Evolutionary conservation across 2,888 invertebrate genomes (phyloP).

Genomic region (Ophioninae sp.): DNA sequence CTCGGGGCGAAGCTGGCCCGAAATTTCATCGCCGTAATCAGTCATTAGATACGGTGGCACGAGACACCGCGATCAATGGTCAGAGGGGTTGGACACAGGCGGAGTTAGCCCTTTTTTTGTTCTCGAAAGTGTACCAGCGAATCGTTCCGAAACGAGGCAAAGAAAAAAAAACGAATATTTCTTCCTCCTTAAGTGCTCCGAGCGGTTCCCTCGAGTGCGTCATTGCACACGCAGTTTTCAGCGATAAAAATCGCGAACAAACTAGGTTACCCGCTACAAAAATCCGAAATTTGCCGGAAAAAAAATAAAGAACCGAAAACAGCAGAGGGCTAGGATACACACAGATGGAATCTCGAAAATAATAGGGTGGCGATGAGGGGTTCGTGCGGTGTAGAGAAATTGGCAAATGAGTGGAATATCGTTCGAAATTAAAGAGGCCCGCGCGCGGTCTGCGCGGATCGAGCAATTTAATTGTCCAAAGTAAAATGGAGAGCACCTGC

Average conservation of each 20-base stretch:
- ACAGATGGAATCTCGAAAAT: conserved; percentile 23
- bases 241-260: conserved; percentile 61
- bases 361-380: conserved; percentile 14
- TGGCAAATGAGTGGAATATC: conserved; percentile 66
- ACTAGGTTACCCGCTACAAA: conserved; percentile 52
- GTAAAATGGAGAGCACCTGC: conserved; percentile 80
- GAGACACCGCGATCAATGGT: conserved; percentile 23
- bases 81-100: conserved; percentile 12
- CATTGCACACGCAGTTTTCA: not conserved
- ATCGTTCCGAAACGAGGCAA: not conserved
- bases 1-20: not conserved
- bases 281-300: conserved; percentile 20
- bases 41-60: conserved; percentile 60
- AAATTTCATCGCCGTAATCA: conserved; percentile 59
- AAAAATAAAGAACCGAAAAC: conserved; percentile 17
- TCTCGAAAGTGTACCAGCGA: not conserved
- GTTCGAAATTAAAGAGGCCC: conserved; percentile 58
- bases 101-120: conserved; percentile 30
- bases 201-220: not conserved
- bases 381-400: conserved; percentile 35
- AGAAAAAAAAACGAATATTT: conserved; percentile 1
- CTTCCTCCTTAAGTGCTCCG: conserved; percentile 1
- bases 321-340: conserved; percentile 4
- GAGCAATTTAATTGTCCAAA: conserved; percentile 80
- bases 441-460: conserved; percentile 63